These are phyloP conservation scores for Chlamydotis undulata DNA, from an alignment of 2,113 vertebrate species.

Conservation along the genomic window DNA sequence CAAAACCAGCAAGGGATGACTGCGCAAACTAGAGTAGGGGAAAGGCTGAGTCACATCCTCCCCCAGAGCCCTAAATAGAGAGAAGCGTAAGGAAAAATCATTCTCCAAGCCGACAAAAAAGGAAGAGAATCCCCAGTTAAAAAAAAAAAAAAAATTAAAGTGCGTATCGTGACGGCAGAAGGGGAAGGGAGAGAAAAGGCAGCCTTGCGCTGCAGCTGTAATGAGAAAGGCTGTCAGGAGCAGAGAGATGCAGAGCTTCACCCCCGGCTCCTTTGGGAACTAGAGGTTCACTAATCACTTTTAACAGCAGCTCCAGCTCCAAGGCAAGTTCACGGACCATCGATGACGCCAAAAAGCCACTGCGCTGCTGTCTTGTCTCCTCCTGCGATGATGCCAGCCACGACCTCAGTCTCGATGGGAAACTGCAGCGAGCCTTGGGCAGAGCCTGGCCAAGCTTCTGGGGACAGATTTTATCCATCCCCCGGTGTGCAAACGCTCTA, in stretches of 20 bases:
- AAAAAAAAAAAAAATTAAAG: not conserved
- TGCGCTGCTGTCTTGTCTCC: fast-evolving
- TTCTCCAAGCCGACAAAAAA: not conserved
- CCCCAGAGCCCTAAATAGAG: slow-evolving; percentile 41
- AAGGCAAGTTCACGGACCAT: not conserved
- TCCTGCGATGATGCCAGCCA: fast-evolving
- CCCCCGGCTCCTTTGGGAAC: not conserved
- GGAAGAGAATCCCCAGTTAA: slow-evolving; percentile 28
- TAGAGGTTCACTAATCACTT: not conserved
- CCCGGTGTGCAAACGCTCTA: fast-evolving
- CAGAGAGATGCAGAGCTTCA: not conserved
- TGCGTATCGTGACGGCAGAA: not conserved
- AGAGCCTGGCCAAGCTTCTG: not conserved
- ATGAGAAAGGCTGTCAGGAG: not conserved
- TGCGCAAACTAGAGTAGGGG: not conserved
- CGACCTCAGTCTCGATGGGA: fast-evolving
- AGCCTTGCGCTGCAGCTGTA: not conserved
- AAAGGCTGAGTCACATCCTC: slow-evolving; percentile 60
- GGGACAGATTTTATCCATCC: not conserved
- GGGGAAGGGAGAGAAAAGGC: not conserved
- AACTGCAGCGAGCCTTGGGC: fast-evolving
- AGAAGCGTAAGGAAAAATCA: not conserved
- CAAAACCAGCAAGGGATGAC: not conserved
- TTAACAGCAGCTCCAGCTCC: not conserved
- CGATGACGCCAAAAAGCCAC: fast-evolving